These are phyloP conservation scores for Chroicocephalus ridibundus DNA, from an alignment of 2,113 vertebrate genomes.

Conservation along the genomic window DNA sequence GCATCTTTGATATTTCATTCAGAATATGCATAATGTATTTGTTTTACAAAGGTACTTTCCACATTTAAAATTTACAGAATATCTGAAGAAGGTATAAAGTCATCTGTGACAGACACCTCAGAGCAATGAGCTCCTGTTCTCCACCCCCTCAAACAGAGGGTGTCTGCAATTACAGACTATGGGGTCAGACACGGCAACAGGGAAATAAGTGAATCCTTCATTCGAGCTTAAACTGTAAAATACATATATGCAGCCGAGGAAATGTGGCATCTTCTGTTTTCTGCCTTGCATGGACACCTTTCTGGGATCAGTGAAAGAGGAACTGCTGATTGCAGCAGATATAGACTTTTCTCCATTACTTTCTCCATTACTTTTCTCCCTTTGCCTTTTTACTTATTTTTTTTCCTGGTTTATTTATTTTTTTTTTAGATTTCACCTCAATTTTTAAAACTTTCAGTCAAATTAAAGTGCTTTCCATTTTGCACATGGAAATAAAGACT, in stretches of 20 bases:
- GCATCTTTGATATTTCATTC: neutral
- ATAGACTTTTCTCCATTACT: neutral
- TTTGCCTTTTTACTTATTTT: neutral
- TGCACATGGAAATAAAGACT: neutral
- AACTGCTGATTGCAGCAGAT: neutral
- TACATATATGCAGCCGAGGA: neutral
- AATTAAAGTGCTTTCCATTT: neutral
- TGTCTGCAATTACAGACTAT: neutral
- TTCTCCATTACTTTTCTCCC: neutral
- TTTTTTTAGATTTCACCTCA: neutral
- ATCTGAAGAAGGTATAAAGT: neutral
- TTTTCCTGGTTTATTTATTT: neutral
- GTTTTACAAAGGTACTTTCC: neutral
- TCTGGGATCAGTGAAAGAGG: neutral
- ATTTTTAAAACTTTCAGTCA: neutral
- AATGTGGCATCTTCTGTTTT: neutral
- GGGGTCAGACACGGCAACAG: fast-evolving
- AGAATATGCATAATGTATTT: neutral
- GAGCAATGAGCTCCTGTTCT: neutral
- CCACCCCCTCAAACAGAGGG: neutral
- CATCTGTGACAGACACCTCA: neutral
- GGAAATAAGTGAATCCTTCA: neutral
- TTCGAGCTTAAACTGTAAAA: neutral
- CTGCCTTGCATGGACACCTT: neutral
- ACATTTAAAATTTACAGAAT: neutral